These are phyloP conservation scores for Drosophila nikananu DNA, from an alignment of 1,140 invertebrate genomes.

Conservation along the genomic window DNA sequence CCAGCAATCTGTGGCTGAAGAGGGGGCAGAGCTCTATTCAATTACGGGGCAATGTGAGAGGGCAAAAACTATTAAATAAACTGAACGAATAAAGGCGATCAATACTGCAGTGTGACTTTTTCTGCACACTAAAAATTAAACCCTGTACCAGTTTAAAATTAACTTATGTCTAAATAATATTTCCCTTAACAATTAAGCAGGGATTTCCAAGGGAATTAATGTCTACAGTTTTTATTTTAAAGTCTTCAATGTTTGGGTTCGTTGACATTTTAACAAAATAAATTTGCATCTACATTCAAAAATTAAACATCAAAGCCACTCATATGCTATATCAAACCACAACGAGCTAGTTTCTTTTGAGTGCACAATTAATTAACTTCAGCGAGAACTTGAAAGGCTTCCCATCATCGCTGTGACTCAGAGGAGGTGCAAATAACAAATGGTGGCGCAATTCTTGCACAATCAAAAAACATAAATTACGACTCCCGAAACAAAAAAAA, in stretches of 20 bases:
- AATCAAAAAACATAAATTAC: conserved; percentile 79
- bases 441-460: conserved; percentile 78
- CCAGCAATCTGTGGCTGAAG: conserved; percentile 11
- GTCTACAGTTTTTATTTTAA: not conserved
- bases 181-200: not conserved
- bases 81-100: not conserved
- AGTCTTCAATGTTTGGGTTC: not conserved
- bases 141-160: not conserved
- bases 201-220: too few species aligned
- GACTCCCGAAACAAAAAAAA: conserved; percentile 24
- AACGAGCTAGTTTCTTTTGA: conserved; percentile 8
- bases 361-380: conserved; percentile 50
- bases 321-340: not conserved
- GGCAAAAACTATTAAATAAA: not conserved
- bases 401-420: conserved; percentile 17
- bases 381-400: conserved; percentile 52
- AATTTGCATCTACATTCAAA: not conserved
- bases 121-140: not conserved
- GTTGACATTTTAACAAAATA: not conserved
- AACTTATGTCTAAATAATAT: too few species aligned
- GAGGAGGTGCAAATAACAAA: conserved; percentile 50
- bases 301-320: not conserved
- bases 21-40: conserved; percentile 13
- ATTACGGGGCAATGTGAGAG: conserved; percentile 21
- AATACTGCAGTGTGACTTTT: not conserved